These are phyloP conservation scores for Danio rerio DNA, from an alignment of 2,113 vertebrate genomes.

Conservation along the genomic window DNA sequence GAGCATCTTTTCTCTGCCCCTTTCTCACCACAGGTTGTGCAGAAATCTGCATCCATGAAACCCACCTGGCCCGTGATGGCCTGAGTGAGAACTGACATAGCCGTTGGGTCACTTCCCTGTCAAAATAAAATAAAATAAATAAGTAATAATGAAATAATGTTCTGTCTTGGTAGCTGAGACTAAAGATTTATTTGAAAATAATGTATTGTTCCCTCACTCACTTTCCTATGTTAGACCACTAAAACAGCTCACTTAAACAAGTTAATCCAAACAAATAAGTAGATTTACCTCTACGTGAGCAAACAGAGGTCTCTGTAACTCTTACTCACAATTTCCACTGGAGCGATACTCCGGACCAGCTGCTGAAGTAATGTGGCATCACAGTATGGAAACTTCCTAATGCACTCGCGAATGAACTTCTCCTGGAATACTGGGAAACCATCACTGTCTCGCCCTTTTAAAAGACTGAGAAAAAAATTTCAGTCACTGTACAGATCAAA, in stretches of 20 bases:
- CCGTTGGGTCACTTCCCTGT: slow-evolving; percentile 93
- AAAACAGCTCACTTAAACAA: too few relatives aligned
- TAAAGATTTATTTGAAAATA: not conserved
- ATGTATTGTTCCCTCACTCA: too few relatives aligned
- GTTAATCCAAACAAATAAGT: too few relatives aligned
- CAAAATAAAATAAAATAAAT: not conserved
- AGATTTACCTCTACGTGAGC: not conserved
- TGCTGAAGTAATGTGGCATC: slow-evolving; percentile 96
- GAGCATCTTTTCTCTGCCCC: slow-evolving; percentile 95
- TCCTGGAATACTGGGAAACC: slow-evolving; percentile 93
- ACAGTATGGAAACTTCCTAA: slow-evolving; percentile 95
- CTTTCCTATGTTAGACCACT: too few relatives aligned
- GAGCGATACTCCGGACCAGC: slow-evolving; percentile 94
- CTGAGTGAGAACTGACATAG: slow-evolving; percentile 94
- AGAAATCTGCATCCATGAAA: slow-evolving; percentile 96
- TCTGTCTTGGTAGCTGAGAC: not conserved
- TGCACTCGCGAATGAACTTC: slow-evolving; percentile 92
- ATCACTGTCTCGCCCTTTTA: slow-evolving; percentile 90
- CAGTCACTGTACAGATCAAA: not conserved
- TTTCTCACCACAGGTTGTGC: slow-evolving; percentile 94
- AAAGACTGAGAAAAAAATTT: slow-evolving; percentile 76
- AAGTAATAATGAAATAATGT: too few relatives aligned
- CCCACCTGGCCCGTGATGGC: slow-evolving; percentile 97
- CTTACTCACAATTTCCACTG: slow-evolving; percentile 93
- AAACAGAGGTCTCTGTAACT: not conserved